These are phyloP conservation scores for Parazoanthus darwini DNA, from an alignment of 92 coral and sea anemone species.

Conservation along the genomic window DNA sequence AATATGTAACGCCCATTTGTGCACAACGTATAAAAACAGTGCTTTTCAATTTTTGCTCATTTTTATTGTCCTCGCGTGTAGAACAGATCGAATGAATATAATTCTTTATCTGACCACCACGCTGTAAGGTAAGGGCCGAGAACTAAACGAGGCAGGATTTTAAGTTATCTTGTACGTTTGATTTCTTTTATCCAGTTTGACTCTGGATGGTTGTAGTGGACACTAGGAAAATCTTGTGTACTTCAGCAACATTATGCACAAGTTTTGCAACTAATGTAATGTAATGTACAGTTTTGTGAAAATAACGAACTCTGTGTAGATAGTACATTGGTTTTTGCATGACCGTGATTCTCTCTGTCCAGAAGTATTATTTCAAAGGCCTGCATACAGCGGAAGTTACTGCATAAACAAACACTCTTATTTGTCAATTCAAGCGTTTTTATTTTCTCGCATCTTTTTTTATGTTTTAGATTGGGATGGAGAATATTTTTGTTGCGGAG, in stretches of 20 bases:
- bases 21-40: constrained; percentile 34
- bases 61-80: constrained; percentile 26
- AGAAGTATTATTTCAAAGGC: neutral
- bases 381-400: neutral
- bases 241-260: no score
- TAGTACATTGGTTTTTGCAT: neutral
- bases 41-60: constrained; percentile 31
- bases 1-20: constrained; percentile 39
- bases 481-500: constrained; percentile 43
- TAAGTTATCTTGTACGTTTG: neutral
- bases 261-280: neutral
- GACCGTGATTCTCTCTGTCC: neutral
- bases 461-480: constrained; percentile 36
- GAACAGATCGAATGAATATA: constrained; percentile 9
- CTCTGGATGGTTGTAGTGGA: neutral
- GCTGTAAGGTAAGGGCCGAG: neutral
- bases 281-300: neutral
- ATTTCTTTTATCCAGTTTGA: neutral
- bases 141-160: neutral
- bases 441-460: neutral
- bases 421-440: neutral
- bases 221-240: neutral
- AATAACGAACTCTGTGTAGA: neutral
- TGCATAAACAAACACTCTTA: neutral
- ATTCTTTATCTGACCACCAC: neutral